phyloP scores from a whole-genome alignment of 2,797 vertebrate genomes.

The Premnoplex brunnescens region DNA sequence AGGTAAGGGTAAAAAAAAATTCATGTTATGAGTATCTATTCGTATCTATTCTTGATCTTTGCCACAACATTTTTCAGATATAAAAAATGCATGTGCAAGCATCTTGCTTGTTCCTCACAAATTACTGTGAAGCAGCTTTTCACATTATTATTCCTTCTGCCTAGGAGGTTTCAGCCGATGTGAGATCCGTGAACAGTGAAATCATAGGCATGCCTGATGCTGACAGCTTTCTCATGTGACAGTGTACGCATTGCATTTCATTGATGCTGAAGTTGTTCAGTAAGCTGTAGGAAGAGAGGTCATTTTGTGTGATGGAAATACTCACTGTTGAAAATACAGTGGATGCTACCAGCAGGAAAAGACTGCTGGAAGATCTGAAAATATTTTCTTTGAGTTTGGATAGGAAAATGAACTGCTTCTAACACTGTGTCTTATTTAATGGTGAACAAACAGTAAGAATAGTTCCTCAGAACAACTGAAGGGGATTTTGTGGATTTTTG shows the following conservation, averaged over 20 bases:
- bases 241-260: conserved; percentile 74
- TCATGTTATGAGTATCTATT: conserved; percentile 1
- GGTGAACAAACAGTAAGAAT: conserved; percentile 58
- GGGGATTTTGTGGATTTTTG: conserved; percentile 57
- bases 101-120: conserved; percentile 56
- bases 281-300: conserved; percentile 83
- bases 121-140: conserved; percentile 46
- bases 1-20: conserved; percentile 68
- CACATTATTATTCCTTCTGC: conserved; percentile 58
- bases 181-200: conserved; percentile 60
- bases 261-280: conserved; percentile 81
- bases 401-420: conserved; percentile 44
- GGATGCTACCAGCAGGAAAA: conserved; percentile 74
- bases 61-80: not conserved
- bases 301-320: conserved; percentile 77
- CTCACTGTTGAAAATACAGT: conserved; percentile 76
- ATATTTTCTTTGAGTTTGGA: conserved; percentile 22
- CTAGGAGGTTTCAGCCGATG: conserved; percentile 50
- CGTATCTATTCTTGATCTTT: conserved; percentile 22
- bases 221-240: conserved; percentile 83
- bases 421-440: conserved; percentile 24
- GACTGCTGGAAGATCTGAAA: conserved; percentile 70
- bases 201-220: conserved; percentile 53
- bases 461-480: conserved; percentile 65
- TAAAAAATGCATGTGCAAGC: conserved; percentile 27